Base-by-base conservation (phyloP, 2,113 vertebrate genomes). In the Azemiops feae region DNA sequence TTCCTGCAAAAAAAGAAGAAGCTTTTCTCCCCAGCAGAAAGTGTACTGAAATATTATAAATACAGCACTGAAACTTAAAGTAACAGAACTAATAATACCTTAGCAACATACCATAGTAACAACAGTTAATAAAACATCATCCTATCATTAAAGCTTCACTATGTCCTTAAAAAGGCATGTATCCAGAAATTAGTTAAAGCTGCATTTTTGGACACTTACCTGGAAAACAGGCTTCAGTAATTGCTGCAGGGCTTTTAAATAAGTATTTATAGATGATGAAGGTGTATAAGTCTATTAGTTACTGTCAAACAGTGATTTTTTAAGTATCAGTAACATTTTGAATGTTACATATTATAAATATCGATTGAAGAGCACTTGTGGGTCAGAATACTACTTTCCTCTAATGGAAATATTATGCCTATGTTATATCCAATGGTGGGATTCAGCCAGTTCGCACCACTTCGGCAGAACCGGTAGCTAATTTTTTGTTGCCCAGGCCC, bases 1-100 rank as follows among this genome's bases (percentile, higher is more conserved):
- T 92, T 92, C 60, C 60, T 89, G n/a, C 34, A 74, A 53, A 74
- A 88, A 87, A 88, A 53, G 39, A 45, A 92, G 86, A 25, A 23
- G 81, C 54, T 12, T 85, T 39, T 58, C 45, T 30, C 60, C 52
- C 16, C 43, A 92, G 85, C 4, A 92, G 23, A 89, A 89, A 55
- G 2, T 5, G 25, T 30, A 69, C 8, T 88, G 3, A 39, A 69
- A 53, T 88, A 23, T 14, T 57, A 39, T 89, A 43, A 92, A 53
- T 69, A 69, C n/a, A 88, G 30, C 34, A 30, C 45, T 69, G 86
- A 92, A 88, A 88, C 30, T 53, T 53, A 92, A 88, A 64, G 39
- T 87, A 92, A 92, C 16, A 87, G 30, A 87, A 92, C 50, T 30
- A 87, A 58, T 10, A 58, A 86, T n/a, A 87, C 18, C 22, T 14